Percentiles rank a stretch among this genome's conserved stretches.
phyloP scores from a whole-genome alignment of 92 coral and sea anemone species.

The Virgularia gustaviana region DNA sequence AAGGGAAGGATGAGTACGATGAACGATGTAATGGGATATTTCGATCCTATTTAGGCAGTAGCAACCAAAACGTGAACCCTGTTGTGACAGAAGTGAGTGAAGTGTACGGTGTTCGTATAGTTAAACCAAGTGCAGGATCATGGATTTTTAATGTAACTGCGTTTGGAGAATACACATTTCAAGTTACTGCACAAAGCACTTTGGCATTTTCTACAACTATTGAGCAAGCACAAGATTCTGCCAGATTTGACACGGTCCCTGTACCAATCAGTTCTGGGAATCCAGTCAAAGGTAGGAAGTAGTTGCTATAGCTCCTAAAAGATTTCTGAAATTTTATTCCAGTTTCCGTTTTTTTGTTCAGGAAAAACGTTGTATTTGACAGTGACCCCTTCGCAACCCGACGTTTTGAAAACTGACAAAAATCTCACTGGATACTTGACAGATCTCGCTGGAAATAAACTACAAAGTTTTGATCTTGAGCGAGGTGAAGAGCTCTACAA shows the following conservation, averaged over 20 bases:
- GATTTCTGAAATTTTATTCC: background rate
- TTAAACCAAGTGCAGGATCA: background rate
- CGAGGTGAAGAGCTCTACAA: constrained; percentile 48
- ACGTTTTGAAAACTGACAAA: constrained; percentile 2
- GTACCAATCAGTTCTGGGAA: constrained; percentile 51
- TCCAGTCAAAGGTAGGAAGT: constrained; percentile 60
- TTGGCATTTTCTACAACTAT: constrained; percentile 13
- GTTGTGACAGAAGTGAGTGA: background rate
- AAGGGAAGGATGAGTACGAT: no score
- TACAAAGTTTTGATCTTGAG: constrained; percentile 47
- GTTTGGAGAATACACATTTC: background rate
- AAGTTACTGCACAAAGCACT: constrained; percentile 16
- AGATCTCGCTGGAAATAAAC: constrained; percentile 26
- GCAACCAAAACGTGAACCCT: no score
- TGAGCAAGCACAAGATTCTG: background rate
- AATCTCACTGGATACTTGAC: constrained; percentile 34
- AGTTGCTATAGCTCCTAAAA: background rate
- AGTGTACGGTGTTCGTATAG: constrained; percentile 6
- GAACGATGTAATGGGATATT: no score
- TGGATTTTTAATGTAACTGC: constrained; percentile 10
- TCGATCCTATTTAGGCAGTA: no score
- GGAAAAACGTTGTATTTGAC: constrained; percentile 38
- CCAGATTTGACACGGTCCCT: background rate
- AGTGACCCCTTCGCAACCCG: constrained; percentile 41
- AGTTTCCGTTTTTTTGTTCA: background rate